Evolutionary conservation across 1,140 invertebrate genomes (phyloP).

Genomic region (Trachymyrmex septentrionalis): DNA sequence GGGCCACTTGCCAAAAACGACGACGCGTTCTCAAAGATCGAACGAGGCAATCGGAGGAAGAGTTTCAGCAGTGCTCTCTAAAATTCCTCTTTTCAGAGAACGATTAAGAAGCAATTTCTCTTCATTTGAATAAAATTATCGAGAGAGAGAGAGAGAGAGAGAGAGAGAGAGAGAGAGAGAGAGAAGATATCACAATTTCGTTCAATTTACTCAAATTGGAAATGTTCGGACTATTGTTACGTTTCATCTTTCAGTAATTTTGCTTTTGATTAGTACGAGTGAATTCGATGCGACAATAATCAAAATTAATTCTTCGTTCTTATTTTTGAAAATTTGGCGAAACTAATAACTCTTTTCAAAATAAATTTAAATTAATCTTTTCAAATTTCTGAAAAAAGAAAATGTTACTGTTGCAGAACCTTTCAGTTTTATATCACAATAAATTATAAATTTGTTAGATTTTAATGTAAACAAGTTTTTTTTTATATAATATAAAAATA

Average conservation of each 20-base stretch:
- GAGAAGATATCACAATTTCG: neutral
- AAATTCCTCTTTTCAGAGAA: neutral
- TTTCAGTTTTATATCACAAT: neutral
- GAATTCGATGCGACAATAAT: neutral
- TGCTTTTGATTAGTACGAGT: neutral
- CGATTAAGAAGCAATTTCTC: neutral
- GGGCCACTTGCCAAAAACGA: constrained; percentile 13
- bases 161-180: too few species aligned
- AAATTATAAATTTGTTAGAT: neutral
- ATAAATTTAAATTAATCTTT: neutral
- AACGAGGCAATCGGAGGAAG: neutral
- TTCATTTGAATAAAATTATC: neutral
- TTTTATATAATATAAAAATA: neutral
- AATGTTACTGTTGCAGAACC: neutral
- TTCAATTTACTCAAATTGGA: neutral
- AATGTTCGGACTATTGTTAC: neutral
- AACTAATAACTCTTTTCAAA: constrained; percentile 1
- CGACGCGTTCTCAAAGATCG: constrained; percentile 16
- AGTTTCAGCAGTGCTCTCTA: neutral
- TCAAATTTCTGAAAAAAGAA: neutral
- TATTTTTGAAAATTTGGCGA: neutral
- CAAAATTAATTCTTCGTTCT: neutral
- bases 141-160: too few species aligned
- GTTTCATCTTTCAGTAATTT: neutral
- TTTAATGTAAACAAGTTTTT: neutral